Evolutionary conservation across 2,797 vertebrate genomes (phyloP), one percentile per base, ranked within the genome.

Genomic region (Meriones psammophilus): DNA sequence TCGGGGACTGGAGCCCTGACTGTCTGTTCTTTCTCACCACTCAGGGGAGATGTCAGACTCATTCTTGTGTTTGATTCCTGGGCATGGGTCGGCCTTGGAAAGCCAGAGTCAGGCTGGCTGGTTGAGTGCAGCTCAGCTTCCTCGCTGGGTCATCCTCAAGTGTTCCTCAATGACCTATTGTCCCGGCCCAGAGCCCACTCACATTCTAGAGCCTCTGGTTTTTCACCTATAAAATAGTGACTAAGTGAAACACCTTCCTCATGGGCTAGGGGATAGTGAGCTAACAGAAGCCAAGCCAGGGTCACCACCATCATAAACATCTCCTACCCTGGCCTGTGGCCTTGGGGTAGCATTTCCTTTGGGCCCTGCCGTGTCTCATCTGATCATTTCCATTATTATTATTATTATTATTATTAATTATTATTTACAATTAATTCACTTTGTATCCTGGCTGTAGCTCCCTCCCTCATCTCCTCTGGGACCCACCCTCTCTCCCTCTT

Each of bases 201-300:
- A 76, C 30, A 13, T 81, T n/a, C 88, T 69, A 54, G 93, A 86
- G 36, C 20, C 50, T 96, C 2, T 2, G 20, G 79, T 88, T 91
- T 28, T 46, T 85, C 50, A 30, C 22, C 60, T 80, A 24, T 90
- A 20, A 54, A 91, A 58, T 8, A 15, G 91, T 66, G 14, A 56
- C 24, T 22, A 26, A n/a, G 20, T 20, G 28, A 1, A 39, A 5
- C 1, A 24, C 36, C 68, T 74, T 89, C 68, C 62, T 91, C 62
- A n/a, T 0, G 4, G 26, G 20, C 2, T 20, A 0, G 28, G 22
- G 8, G 36, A 46, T 10, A 50, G 28, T 8, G 39, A 86, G 76
- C 24, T 36, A 56, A 26, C 33, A 86, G 46, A 15, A 22, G 20
- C 26, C 9, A 13, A 39, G 30, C 26, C 39, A 30, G 39, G 1